Percentiles rank a stretch among this genome's conserved stretches.
phyloP scores from a whole-genome alignment of 2,113 vertebrate species.

The Aix galericulata region DNA sequence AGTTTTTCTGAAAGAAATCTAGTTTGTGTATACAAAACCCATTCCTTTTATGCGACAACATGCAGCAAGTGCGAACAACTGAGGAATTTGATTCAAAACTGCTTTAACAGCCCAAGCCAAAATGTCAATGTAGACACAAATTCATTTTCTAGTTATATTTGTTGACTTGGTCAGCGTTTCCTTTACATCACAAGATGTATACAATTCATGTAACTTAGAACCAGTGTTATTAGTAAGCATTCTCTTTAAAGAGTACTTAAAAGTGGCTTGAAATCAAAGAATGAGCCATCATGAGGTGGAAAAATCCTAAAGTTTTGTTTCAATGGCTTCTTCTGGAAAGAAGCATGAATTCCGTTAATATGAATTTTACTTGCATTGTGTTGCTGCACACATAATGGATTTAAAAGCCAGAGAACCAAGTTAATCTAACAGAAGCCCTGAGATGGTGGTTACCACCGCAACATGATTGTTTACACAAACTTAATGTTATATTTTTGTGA shows the following conservation, averaged over 20 bases:
- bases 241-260: background rate
- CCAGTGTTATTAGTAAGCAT: background rate
- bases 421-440: background rate
- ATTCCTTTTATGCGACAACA: background rate
- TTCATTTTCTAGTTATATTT: slow-evolving; percentile 4
- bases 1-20: background rate
- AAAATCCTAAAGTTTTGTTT: slow-evolving; percentile 12
- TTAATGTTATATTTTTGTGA: background rate
- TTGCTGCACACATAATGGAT: background rate
- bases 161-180: background rate
- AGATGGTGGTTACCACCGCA: background rate
- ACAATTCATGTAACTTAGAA: background rate
- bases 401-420: background rate
- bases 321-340: background rate
- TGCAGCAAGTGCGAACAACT: background rate
- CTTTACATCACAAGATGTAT: background rate
- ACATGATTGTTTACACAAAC: background rate
- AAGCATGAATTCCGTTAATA: background rate
- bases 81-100: background rate
- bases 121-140: background rate
- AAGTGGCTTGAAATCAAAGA: background rate
- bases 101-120: background rate
- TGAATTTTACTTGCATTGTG: background rate
- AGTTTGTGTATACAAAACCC: background rate
- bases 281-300: background rate